Percentiles rank a stretch among this genome's conserved stretches.
These are phyloP conservation scores for Tiaroga cobitis DNA, from an alignment of 2,797 vertebrate species.

Conservation along the genomic window DNA sequence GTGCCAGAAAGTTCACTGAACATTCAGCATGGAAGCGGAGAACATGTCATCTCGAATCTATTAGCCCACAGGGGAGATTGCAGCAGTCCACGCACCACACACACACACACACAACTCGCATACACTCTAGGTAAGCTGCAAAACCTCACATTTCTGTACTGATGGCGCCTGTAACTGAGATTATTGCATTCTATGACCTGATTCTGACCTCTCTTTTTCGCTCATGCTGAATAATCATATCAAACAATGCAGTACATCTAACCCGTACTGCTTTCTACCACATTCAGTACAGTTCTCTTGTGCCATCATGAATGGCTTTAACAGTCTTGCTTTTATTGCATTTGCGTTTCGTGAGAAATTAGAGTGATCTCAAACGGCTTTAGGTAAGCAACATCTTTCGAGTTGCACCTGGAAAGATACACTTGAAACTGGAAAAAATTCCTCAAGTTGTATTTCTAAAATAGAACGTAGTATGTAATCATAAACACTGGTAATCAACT, in stretches of 20 bases:
- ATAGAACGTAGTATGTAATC: too few relatives aligned
- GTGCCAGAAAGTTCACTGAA: conserved; percentile 93
- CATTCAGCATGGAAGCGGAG: conserved; percentile 89
- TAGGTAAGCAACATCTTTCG: not conserved
- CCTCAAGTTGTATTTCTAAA: not conserved
- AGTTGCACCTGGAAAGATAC: not conserved
- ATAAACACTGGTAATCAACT: not conserved
- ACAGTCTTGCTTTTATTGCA: not conserved
- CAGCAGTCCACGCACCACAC: conserved; percentile 75
- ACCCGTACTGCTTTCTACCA: conserved; percentile 48
- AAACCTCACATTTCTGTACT: conserved; percentile 73
- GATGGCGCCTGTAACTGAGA: conserved; percentile 81
- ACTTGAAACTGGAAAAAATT: not conserved
- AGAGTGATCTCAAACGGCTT: not conserved
- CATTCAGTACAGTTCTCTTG: conserved; percentile 21
- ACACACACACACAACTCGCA: conserved; percentile 55
- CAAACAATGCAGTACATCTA: conserved; percentile 71
- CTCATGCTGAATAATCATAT: conserved; percentile 80
- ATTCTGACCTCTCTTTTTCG: conserved; percentile 73
- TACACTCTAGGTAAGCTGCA: conserved; percentile 68
- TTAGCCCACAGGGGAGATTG: conserved; percentile 91
- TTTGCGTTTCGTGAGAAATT: not conserved
- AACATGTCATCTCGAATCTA: conserved; percentile 94
- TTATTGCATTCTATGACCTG: conserved; percentile 75
- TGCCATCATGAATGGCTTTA: not conserved